These are phyloP conservation scores for Drosophila prolongata DNA, from an alignment of 2,888 invertebrate species.

Conservation along the genomic window DNA sequence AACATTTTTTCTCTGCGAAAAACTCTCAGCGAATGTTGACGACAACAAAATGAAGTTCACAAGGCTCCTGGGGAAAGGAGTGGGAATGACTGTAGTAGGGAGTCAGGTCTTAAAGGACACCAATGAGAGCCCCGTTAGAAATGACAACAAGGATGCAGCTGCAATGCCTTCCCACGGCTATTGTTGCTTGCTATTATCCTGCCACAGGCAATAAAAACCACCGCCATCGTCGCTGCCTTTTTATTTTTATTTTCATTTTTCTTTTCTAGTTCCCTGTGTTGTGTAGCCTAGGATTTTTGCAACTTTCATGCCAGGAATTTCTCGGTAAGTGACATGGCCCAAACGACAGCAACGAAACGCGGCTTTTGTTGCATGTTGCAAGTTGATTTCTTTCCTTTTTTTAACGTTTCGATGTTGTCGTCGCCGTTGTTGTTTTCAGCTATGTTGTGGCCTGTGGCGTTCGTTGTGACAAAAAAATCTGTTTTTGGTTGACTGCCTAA, in stretches of 20 bases:
- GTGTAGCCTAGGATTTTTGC: slow-evolving; percentile 56
- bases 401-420: slow-evolving; percentile 15
- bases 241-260: slow-evolving; percentile 12
- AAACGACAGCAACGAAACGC: slow-evolving; percentile 46
- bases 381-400: slow-evolving; percentile 62
- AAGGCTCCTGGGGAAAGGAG: slow-evolving; percentile 25
- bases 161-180: slow-evolving; percentile 34
- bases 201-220: slow-evolving; percentile 71
- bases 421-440: slow-evolving; percentile 33
- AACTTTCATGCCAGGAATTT: slow-evolving; percentile 65
- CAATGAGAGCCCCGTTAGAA: slow-evolving; percentile 44
- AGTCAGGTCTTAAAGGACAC: slow-evolving; percentile 30
- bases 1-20: slow-evolving; percentile 13
- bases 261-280: slow-evolving; percentile 9
- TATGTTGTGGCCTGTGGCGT: slow-evolving; percentile 55
- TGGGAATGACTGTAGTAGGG: slow-evolving; percentile 6
- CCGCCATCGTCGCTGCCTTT: slow-evolving; percentile 34
- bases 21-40: slow-evolving; percentile 54
- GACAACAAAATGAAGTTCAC: slow-evolving; percentile 67
- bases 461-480: slow-evolving; percentile 62
- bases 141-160: slow-evolving; percentile 51
- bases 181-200: slow-evolving; percentile 56
- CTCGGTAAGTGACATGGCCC: slow-evolving; percentile 76
- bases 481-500: slow-evolving; percentile 71
- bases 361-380: slow-evolving; percentile 62